Conservation (phyloP, 2,888 invertebrate species). For the Iselma pallidipennis region DNA sequence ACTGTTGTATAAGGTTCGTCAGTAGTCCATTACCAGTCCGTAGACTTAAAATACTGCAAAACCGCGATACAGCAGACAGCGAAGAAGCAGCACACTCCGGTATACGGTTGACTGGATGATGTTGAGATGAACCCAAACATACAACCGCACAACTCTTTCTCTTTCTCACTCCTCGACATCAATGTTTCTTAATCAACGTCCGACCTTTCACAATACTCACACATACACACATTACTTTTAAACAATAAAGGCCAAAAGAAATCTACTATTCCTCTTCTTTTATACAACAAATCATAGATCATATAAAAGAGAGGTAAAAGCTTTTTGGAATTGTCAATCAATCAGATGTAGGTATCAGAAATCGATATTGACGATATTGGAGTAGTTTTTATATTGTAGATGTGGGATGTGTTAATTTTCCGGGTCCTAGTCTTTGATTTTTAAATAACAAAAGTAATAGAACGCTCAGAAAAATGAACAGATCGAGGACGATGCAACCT, state of each 20-base stretch:
- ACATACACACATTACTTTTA: constrained; percentile 39
- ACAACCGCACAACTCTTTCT: constrained; percentile 23
- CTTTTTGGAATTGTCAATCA: too few relatives aligned
- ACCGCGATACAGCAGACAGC: constrained; percentile 20
- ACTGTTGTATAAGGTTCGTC: too few relatives aligned
- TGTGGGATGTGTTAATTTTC: too few relatives aligned
- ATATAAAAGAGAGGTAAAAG: too few relatives aligned
- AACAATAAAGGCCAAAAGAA: constrained; percentile 40
- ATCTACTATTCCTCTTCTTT: background rate
- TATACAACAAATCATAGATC: background rate
- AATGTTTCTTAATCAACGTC: constrained; percentile 42
- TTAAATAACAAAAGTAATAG: too few relatives aligned
- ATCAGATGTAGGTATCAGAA: too few relatives aligned
- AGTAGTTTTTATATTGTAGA: too few relatives aligned
- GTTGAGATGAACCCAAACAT: constrained; percentile 47
- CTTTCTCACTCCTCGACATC: constrained; percentile 40
- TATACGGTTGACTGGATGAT: constrained; percentile 45
- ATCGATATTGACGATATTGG: too few relatives aligned
- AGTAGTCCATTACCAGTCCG: background rate
- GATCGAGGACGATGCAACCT: constrained; percentile 7
- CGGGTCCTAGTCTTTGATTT: too few relatives aligned
- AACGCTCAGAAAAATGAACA: too few relatives aligned
- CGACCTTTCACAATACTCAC: constrained; percentile 50
- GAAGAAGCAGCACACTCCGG: constrained; percentile 27
- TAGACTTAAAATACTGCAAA: constrained; percentile 28